These are phyloP conservation scores for Thymelicus lineola DNA, from an alignment of 2,888 invertebrate species.

Conservation along the genomic window DNA sequence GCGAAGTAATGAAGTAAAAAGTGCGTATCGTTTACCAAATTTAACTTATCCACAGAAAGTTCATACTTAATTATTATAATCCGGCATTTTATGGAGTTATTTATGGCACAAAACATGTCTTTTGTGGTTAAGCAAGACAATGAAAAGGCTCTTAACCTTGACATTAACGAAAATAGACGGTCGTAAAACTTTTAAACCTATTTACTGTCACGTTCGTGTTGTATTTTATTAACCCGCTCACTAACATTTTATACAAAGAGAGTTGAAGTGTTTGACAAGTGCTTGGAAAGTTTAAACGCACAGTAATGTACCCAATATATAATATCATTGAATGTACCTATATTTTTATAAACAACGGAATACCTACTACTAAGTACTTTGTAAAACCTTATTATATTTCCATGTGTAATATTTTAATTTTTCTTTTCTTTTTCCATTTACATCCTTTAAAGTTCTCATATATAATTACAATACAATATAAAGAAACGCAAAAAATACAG, in stretches of 20 bases:
- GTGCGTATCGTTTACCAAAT: constrained; percentile 26
- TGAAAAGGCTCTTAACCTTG: constrained; percentile 33
- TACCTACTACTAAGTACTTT: background rate
- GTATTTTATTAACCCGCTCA: background rate
- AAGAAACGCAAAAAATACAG: no score
- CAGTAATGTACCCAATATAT: no score
- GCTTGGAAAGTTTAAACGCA: background rate
- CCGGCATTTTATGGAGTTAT: constrained; percentile 27
- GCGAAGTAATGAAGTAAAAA: constrained; percentile 33
- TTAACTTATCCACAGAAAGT: constrained; percentile 4
- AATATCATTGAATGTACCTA: no score
- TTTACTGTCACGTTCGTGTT: constrained; percentile 10
- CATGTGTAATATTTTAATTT: no score
- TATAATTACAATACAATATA: no score
- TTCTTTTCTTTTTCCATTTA: no score
- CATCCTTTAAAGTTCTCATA: no score
- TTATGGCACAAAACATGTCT: constrained; percentile 26
- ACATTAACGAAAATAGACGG: constrained; percentile 32
- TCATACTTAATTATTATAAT: constrained; percentile 35
- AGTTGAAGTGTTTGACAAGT: background rate
- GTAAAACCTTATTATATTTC: no score
- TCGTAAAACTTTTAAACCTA: constrained; percentile 22
- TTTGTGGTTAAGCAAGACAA: constrained; percentile 25
- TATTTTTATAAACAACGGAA: background rate
- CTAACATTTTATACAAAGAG: background rate